phyloP scores from a whole-genome alignment of 2,797 vertebrate genomes.

The Lepilemur septentrionalis region DNA sequence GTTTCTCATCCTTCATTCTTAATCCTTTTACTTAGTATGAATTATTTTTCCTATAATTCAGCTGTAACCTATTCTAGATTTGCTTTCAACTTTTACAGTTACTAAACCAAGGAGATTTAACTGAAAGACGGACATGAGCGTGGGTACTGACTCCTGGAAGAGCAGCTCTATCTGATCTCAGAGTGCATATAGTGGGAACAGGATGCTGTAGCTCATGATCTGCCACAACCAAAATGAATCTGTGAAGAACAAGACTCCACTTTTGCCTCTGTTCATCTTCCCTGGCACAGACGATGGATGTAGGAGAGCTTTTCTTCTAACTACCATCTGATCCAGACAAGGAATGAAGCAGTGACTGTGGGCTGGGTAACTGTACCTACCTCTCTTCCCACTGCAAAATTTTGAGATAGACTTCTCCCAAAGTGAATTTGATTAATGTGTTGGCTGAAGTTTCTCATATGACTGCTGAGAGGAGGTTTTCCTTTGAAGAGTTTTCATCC shows the following conservation, averaged over 20 bases:
- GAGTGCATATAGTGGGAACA: constrained; percentile 42
- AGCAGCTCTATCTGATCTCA: constrained; percentile 44
- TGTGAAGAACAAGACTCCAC: constrained; percentile 2
- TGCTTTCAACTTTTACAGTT: constrained; percentile 70
- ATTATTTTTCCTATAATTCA: constrained; percentile 28
- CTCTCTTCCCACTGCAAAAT: constrained; percentile 49
- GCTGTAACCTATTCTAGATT: constrained; percentile 13
- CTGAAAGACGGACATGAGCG: constrained; percentile 68
- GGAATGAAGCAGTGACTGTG: constrained; percentile 46
- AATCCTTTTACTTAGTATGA: constrained; percentile 10
- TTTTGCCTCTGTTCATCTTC: constrained; percentile 50
- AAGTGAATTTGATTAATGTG: constrained; percentile 34
- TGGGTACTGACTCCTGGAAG: constrained; percentile 35
- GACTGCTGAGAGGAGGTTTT: constrained; percentile 52
- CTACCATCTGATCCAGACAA: constrained; percentile 31
- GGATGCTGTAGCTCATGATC: background rate
- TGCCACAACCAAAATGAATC: constrained; percentile 49
- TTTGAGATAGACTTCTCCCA: constrained; percentile 43
- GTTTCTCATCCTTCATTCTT: background rate
- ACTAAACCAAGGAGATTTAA: constrained; percentile 76
- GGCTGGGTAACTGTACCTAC: constrained; percentile 39
- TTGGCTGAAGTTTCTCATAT: constrained; percentile 36
- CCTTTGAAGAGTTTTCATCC: constrained; percentile 53
- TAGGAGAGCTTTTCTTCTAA: constrained; percentile 50
- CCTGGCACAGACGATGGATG: constrained; percentile 46